These are phyloP conservation scores for Lepidocyrtoides sp. DNA, from an alignment of 2,888 invertebrate genomes.

Conservation along the genomic window DNA sequence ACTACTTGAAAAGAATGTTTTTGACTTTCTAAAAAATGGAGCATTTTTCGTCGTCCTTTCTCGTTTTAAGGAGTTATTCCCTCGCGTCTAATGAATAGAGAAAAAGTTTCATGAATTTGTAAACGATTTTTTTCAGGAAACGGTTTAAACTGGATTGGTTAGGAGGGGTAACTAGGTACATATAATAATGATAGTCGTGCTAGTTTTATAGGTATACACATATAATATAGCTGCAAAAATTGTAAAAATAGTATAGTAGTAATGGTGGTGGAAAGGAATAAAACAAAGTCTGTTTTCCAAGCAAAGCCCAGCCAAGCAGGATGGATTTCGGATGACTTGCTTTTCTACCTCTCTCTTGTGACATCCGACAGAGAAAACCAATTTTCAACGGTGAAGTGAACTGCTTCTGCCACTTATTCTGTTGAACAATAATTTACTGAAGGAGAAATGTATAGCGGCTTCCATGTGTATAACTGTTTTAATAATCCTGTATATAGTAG, in stretches of 20 bases:
- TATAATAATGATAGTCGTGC: not conserved
- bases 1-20: not conserved
- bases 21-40: not conserved
- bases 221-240: not conserved
- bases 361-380: slow-evolving; percentile 76
- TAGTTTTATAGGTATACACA: not conserved
- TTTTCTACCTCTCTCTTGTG: slow-evolving; percentile 48
- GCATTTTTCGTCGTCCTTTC: not conserved
- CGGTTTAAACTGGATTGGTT: slow-evolving; percentile 20
- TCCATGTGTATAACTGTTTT: not conserved
- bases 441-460: not conserved
- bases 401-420: slow-evolving; percentile 56
- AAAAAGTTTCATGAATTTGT: slow-evolving; percentile 57
- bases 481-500: not conserved
- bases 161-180: not conserved
- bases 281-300: not conserved
- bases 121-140: slow-evolving; percentile 2
- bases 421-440: slow-evolving; percentile 67
- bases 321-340: slow-evolving; percentile 52
- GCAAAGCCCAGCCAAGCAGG: not conserved
- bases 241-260: not conserved
- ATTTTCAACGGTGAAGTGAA: slow-evolving; percentile 66
- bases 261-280: not conserved
- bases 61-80: not conserved
- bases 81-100: slow-evolving; percentile 34